Evolutionary conservation across 1,140 invertebrate species (phyloP), one percentile per base, ranked within the genome.

Genomic region (Drosophila santomea): DNA sequence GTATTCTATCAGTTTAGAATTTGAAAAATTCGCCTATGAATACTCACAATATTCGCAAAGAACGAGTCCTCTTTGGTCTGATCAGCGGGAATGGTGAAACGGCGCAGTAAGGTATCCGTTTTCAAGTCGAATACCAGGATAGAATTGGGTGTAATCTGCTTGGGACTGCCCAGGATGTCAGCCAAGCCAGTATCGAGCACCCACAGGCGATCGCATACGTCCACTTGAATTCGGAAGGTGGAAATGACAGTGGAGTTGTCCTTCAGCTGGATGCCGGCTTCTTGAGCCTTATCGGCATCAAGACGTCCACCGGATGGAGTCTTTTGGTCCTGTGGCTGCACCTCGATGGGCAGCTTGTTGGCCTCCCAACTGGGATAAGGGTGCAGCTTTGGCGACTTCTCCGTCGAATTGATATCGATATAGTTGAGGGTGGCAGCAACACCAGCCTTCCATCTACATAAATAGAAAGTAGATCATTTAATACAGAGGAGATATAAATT

Each of bases 71-170:
- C 93, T 76, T 95, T 96, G 81, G 95, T 92, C 78, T 96, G 95
- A 0, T 90, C 90, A n/a, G 94, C 93, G 80, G 95, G 95, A 68
- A 96, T 94, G 55, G 93, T 93, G 63, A 95, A 96, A 44, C 94
- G 93, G 48, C 94, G 93, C 52, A 96, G 85, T 25, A 96, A 91
- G 80, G 94, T 93, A 78, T 96, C 94, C 0, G 95, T 96, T 23
- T 95, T 96, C 48, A 97, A 92, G 84, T 97, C 96, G 63, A 96
- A 96, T n/a, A 96, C 94, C 3, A 95, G 93, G 23, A 95, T 93
- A 0, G 95, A 94, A 2, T 95, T 95, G 14, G 93, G 94, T 10
- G 95, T 93, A n/a, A 95, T 86, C 72, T 94, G 94, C 62, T 94
- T 94, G 38, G 93, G 92, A 56, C 89, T 91, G 38, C 94, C 96